Conservation (phyloP, 2,888 invertebrate species). For the Lochmaea crataegi region DNA sequence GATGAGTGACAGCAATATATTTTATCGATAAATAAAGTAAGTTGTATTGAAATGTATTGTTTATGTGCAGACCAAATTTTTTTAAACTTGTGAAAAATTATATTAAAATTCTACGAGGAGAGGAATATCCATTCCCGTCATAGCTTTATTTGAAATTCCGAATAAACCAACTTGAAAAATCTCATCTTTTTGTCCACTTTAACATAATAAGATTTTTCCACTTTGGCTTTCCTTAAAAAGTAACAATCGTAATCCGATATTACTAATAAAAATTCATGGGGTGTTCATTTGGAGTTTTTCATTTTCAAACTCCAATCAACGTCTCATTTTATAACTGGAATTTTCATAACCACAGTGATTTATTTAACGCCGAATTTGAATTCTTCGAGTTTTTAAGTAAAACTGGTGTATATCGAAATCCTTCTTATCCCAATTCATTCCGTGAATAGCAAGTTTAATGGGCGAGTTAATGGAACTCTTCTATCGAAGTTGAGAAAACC, state of each 20-base stretch:
- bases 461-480: slow-evolving; percentile 12
- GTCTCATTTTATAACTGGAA: slow-evolving; percentile 17
- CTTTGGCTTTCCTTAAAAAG: neutral
- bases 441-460: slow-evolving; percentile 25
- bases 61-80: too few species aligned
- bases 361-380: slow-evolving; percentile 17
- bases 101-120: too few species aligned
- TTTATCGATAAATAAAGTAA: neutral
- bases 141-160: neutral
- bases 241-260: slow-evolving; percentile 1
- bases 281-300: slow-evolving; percentile 12
- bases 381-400: slow-evolving; percentile 8
- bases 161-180: neutral
- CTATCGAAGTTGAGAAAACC: neutral
- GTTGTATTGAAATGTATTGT: too few species aligned
- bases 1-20: neutral
- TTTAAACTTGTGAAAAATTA: too few species aligned
- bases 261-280: slow-evolving; percentile 21
- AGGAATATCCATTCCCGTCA: too few species aligned
- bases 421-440: slow-evolving; percentile 10
- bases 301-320: slow-evolving; percentile 24
- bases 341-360: slow-evolving; percentile 18
- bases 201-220: neutral
- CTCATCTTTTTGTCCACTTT: slow-evolving; percentile 10
- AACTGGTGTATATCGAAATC: slow-evolving; percentile 14